A percentile compares a stretch with the other conserved stretches of the same genome.
Evolutionary conservation across 2,797 vertebrate species (phyloP).

Genomic region (Enteromius viviparus): DNA sequence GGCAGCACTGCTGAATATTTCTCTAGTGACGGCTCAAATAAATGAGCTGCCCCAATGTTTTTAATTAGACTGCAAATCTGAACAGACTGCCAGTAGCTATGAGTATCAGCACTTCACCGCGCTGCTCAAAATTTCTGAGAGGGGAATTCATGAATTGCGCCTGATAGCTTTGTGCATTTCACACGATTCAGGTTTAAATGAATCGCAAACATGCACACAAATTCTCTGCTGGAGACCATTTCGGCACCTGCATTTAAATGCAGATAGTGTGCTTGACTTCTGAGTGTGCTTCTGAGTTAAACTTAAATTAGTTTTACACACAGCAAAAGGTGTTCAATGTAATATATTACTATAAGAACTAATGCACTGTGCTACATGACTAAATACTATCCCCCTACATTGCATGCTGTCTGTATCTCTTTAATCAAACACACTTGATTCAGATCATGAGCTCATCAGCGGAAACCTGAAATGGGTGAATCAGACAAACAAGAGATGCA

Average conservation of each 20-base stretch:
- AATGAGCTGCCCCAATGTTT: constrained; percentile 78
- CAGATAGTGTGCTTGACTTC: neutral
- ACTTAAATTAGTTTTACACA: neutral
- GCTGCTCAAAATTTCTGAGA: neutral
- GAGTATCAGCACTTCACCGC: neutral
- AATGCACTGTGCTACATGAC: neutral
- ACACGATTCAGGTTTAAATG: neutral
- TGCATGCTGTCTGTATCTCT: neutral
- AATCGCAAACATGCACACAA: neutral
- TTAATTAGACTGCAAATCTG: constrained; percentile 74
- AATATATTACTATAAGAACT: neutral
- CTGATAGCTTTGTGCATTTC: constrained; percentile 8
- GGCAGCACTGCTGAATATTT: constrained; percentile 80
- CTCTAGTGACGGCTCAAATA: constrained; percentile 87
- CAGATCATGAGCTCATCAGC: neutral
- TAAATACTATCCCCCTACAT: neutral
- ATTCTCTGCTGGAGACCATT: neutral
- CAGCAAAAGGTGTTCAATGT: neutral
- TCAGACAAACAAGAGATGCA: neutral
- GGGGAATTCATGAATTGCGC: neutral
- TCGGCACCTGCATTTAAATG: neutral
- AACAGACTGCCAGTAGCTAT: constrained; percentile 46
- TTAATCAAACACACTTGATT: neutral
- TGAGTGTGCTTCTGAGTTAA: neutral
- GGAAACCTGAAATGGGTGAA: neutral